Evolutionary conservation across 30 jellyfish, hydroid and myxozoan genomes (phyloP).

Genomic region (Pseudorhiza aurosa): DNA sequence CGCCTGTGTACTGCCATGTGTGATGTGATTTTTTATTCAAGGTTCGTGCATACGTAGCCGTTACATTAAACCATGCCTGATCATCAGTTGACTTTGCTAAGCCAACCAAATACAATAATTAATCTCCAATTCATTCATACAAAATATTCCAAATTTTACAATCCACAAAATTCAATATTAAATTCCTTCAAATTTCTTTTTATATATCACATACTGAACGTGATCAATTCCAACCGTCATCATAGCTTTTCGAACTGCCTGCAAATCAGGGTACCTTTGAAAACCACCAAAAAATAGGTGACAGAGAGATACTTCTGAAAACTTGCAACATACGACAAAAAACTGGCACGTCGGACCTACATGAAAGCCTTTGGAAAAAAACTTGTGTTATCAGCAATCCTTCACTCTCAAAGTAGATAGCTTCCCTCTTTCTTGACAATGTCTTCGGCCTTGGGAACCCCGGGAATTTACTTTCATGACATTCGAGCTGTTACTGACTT

Average conservation of each 20-base stretch:
- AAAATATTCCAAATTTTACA: constrained; percentile 69
- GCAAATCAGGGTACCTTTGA: too few relatives aligned
- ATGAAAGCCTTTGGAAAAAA: too few relatives aligned
- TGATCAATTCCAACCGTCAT: constrained; percentile 13
- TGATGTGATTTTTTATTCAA: neutral
- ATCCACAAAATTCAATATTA: constrained; percentile 67
- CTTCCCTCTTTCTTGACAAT: too few relatives aligned
- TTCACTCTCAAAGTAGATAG: too few relatives aligned
- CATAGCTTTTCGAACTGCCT: neutral
- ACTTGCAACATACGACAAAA: too few relatives aligned
- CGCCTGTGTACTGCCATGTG: neutral
- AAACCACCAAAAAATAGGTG: too few relatives aligned
- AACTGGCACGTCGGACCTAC: too few relatives aligned
- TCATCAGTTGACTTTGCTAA: neutral
- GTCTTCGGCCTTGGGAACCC: too few relatives aligned
- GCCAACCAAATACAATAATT: constrained; percentile 45
- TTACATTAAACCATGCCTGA: neutral
- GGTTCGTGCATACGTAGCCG: neutral
- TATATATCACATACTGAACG: neutral
- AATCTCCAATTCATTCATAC: constrained; percentile 52
- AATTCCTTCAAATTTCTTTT: constrained; percentile 30
- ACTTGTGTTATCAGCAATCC: too few relatives aligned
- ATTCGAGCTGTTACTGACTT: too few relatives aligned
- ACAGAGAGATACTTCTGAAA: too few relatives aligned
- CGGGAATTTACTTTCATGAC: too few relatives aligned